Conservation (phyloP, 2,888 invertebrate genomes). For the Eugnorisma glareosa region DNA sequence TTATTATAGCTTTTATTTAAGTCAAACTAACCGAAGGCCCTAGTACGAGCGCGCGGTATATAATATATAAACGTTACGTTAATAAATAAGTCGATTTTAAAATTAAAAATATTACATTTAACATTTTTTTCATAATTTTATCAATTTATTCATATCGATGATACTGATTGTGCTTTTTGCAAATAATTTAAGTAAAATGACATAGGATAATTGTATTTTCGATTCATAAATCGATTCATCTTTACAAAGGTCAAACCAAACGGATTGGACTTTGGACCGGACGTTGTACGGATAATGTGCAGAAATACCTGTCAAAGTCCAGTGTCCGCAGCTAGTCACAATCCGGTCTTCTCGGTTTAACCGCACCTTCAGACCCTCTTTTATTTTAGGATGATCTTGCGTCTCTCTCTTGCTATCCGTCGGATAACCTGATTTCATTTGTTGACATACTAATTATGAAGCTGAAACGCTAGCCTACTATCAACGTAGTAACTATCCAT, state of each 20-base stretch:
- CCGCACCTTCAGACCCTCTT: neutral
- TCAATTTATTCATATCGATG: neutral
- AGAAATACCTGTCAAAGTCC: neutral
- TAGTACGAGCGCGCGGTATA: too few relatives aligned
- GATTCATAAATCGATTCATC: neutral
- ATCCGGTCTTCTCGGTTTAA: neutral
- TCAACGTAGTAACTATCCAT: neutral
- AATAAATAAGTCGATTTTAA: neutral
- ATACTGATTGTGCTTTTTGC: neutral
- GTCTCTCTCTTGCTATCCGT: neutral
- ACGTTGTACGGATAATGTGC: neutral
- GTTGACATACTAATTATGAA: slow-evolving; percentile 27
- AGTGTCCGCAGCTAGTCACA: neutral
- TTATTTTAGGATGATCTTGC: neutral
- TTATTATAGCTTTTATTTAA: neutral
- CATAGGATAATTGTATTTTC: neutral
- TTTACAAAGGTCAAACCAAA: neutral
- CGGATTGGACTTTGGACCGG: neutral
- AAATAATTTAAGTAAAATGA: neutral
- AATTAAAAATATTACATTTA: neutral
- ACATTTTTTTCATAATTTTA: neutral
- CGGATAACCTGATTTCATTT: slow-evolving; percentile 26
- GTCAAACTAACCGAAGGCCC: neutral
- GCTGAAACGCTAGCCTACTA: slow-evolving; percentile 17
- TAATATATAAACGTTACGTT: too few relatives aligned